Evolutionary conservation across 2,888 invertebrate species (phyloP).

Genomic region (Cryptus armator): DNA sequence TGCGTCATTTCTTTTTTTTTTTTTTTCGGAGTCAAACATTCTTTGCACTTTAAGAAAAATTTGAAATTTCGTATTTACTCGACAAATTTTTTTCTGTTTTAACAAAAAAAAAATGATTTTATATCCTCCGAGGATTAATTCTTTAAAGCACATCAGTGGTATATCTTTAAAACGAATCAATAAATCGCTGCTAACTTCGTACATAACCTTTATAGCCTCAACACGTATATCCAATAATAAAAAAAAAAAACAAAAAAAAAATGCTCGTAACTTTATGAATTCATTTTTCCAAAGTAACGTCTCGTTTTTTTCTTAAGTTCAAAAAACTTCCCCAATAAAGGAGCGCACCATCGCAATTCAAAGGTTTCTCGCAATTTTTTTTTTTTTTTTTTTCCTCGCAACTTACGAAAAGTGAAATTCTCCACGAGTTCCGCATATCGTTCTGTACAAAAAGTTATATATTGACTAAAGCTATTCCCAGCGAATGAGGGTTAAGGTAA

Average conservation of each 20-base stretch:
- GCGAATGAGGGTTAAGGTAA: constrained; percentile 28
- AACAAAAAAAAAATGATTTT: not conserved
- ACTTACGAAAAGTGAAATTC: constrained; percentile 3
- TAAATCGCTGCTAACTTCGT: not conserved
- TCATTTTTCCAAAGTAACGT: not conserved
- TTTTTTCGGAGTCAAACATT: not conserved
- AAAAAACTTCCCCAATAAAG: not conserved
- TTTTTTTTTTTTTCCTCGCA: not conserved
- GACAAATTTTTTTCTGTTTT: too few relatives aligned
- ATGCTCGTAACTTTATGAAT: too few relatives aligned
- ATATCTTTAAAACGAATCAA: not conserved
- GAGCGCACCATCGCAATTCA: not conserved
- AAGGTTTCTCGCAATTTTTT: not conserved
- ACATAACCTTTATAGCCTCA: too few relatives aligned
- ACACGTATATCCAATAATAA: too few relatives aligned
- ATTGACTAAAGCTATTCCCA: not conserved
- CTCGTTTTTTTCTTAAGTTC: not conserved
- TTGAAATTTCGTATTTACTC: not conserved
- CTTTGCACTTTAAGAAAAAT: not conserved
- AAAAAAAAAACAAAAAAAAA: too few relatives aligned
- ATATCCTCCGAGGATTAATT: not conserved
- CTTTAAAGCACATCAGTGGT: not conserved
- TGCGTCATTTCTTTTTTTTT: not conserved
- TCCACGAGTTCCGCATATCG: not conserved
- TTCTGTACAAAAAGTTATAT: not conserved